Base-by-base conservation (phyloP, 2,888 invertebrate species). In the Thecocarcelia acutangulata region DNA sequence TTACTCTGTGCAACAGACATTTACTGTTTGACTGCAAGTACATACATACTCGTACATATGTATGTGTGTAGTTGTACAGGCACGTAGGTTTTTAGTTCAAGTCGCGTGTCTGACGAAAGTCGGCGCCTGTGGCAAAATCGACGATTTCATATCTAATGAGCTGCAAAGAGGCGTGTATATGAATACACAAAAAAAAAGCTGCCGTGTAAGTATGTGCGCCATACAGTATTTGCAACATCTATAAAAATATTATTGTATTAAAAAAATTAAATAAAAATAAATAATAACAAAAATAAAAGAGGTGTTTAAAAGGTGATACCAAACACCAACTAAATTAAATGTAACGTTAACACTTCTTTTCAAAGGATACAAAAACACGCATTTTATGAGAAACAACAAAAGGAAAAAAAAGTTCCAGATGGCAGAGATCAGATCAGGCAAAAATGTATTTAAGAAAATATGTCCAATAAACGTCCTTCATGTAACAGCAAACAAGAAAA, bases 71-170 rank as follows among this genome's bases (percentile, higher is more conserved):
- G 40, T 50, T 75, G 37, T n/a, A 12, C 19, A 77, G 28, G 66
- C 69, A 74, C 74, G 74, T 82, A 82, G 78, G 82, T 33, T 33
- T 33, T 78, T 70, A 37, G 69, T 37, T 64, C 21, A 70, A 82
- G 82, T 78, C 78, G 82, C 82, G 82, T 82, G 78, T 82, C 78
- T 78, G 82, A 78, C 59, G 66, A 82, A 82, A 78, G 82, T 75
- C 82, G 82, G 81, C 82, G 82, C 82, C 82, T 75, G 44, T 44
- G 37, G 80, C 74, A 46, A 66, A 69, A 70, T 48, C 59, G 52
- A 78, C 63, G 33, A 81, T 68, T 69, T 70, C 70, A 70, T 78
- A 78, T 73, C 76, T 68, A 81, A 76, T 76, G 72, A 81, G 68
- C 72, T 76, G 80, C 50, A 59, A 78, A 75, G 58, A 82, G 82